Percentiles rank a stretch among this genome's conserved stretches.
These are phyloP conservation scores for Cheilosia impressa DNA, from an alignment of 2,888 invertebrate species.

Conservation along the genomic window DNA sequence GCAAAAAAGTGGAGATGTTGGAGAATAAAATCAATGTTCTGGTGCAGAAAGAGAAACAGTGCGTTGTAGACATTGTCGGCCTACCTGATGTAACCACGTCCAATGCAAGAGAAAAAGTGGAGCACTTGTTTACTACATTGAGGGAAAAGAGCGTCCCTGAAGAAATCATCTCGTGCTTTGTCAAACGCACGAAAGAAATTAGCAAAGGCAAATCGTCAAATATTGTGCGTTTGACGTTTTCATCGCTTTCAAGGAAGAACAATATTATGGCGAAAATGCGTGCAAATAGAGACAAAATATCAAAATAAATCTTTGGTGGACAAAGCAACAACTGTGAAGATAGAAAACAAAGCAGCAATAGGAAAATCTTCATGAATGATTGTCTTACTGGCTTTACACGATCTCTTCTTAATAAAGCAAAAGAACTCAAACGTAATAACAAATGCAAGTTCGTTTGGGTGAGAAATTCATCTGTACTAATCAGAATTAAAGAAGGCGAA, in stretches of 20 bases:
- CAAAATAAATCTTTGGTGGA: not conserved
- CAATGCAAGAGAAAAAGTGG: conserved; percentile 4
- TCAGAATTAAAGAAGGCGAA: conserved; percentile 26
- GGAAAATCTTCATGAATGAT: conserved; percentile 27
- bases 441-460: conserved; percentile 33
- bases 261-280: not conserved
- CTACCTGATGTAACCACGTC: not conserved
- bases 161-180: not conserved
- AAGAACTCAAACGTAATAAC: conserved; percentile 26
- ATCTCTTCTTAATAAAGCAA: conserved; percentile 24
- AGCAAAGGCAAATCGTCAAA: too few relatives aligned
- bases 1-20: not conserved
- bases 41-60: conserved; percentile 6
- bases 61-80: conserved; percentile 2
- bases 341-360: conserved; percentile 6
- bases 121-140: conserved; percentile 3
- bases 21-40: too few relatives aligned
- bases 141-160: not conserved
- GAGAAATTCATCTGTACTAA: conserved; percentile 22
- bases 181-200: not conserved
- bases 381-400: not conserved
- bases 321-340: conserved; percentile 9
- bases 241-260: not conserved
- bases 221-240: not conserved
- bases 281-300: not conserved